A percentile compares a stretch with the other conserved stretches of the same genome.
Evolutionary conservation across 2,797 vertebrate species (phyloP).

Genomic region (Vireo griseus): DNA sequence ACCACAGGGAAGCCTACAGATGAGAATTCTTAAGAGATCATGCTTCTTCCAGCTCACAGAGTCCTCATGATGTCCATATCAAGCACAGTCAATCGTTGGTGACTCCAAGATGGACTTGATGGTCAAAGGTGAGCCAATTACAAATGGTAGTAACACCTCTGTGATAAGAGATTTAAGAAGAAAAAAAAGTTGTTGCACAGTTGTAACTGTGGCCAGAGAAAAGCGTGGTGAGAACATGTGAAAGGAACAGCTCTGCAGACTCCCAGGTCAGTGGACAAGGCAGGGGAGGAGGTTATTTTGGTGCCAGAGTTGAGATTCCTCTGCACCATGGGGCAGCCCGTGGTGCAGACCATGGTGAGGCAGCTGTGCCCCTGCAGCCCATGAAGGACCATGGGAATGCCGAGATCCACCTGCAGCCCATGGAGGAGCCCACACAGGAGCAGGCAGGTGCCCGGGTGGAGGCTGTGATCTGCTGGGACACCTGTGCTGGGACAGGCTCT

Average conservation of each 20-base stretch:
- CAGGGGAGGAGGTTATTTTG: background rate
- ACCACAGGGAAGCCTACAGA: background rate
- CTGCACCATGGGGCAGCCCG: rapidly evolving
- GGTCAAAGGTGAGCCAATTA: rapidly evolving
- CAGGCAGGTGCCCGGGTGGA: background rate
- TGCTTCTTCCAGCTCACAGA: background rate
- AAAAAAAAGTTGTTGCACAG: too few species aligned
- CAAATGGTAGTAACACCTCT: background rate
- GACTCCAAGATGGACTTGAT: background rate
- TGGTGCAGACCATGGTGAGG: too few species aligned
- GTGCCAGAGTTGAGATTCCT: background rate
- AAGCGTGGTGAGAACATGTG: background rate
- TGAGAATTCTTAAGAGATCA: background rate
- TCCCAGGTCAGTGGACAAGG: background rate
- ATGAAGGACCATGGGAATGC: rapidly evolving
- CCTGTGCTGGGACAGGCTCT: background rate
- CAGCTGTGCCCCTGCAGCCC: background rate
- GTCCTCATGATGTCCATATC: background rate
- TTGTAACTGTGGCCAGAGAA: background rate
- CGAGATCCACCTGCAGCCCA: background rate
- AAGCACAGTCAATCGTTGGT: background rate
- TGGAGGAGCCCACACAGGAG: background rate
- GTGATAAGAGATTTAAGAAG: background rate
- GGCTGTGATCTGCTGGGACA: rapidly evolving
- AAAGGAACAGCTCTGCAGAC: background rate